Base-by-base conservation (phyloP, 1,140 invertebrate genomes). In the Pseudomyrmex pallidus region DNA sequence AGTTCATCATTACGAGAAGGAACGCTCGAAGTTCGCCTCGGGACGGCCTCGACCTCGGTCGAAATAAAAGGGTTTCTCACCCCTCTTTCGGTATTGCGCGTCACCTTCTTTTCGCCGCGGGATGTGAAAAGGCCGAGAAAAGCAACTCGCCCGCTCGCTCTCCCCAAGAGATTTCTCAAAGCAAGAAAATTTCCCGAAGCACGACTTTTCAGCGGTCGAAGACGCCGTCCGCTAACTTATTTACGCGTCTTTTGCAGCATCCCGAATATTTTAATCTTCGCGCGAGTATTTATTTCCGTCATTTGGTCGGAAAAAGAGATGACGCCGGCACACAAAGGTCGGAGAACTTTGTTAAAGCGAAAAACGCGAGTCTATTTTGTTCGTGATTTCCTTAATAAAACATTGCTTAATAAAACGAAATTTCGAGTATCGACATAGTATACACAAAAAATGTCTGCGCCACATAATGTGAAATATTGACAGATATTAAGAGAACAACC, bases 1-100 rank as follows among this genome's bases (percentile, higher is more conserved):
- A 74, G 87, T 88, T 89, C 87, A 88, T 89, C 80, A 84, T 88
- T 88, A 89, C 87, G 84, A 82, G 66, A 80, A 84, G 84, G 83
- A 84, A 88, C 62, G 87, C 52, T 70, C 20, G 62, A 88, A 89
- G 84, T 88, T 86, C 35, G 74, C 74, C 48, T 67, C 72, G 44
- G 52, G 22, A 78, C 59, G 25, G 50, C 72, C 54, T 25, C 54
- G 22, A 62, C 25, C 48, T 70, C 64, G 56, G 59, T 50, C 54
- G 74, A 61, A 80, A 87, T 87, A 87, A 87, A 87, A 56, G 61
- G 52, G 20, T 54, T 54, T 44, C 22, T 62, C 10, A 57, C 10
- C 54, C n/a, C n/a, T n/a, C 57, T 12, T 44, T 22, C 22, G 61
- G 17, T 54, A 77, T 66, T 77, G 64, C 48, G 62, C 52, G 76